Evolutionary conservation across 2,888 invertebrate species (phyloP), one percentile per base, ranked within the genome.

Genomic region (Torymus texanus): DNA sequence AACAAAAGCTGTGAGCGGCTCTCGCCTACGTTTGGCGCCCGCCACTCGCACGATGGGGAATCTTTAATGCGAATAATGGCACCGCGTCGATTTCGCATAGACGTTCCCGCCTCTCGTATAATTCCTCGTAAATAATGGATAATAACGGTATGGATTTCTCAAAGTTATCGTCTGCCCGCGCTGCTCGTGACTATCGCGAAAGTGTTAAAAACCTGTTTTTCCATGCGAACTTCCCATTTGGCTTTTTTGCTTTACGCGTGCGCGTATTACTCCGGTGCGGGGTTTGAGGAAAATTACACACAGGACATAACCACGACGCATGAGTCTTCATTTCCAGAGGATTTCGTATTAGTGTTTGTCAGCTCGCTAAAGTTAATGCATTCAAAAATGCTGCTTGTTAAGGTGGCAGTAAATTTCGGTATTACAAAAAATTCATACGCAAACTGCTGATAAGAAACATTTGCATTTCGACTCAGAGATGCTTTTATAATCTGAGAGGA

Each of bases 11-110:
- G 41, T 8, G 41, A 41, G 50, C 51, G 55, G 13, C 56, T 29
- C 79, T 81, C 83, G 84, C 82, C 82, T 83, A 83, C 83, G 82
- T 82, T 72, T 67, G 62, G 73, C 79, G 55, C 29, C 59, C 72
- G 12, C 29, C 16, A 50, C 61, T 58, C 77, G 41, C 8, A 51
- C 72, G 81, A 70, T 78, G 65, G 75, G 66, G 68, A 81, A 79
- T 78, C 72, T 81, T 81, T 77, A 75, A 79, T 78, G 77, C 71
- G 77, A 75, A 77, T 80, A 80, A 78, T 80, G 62, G 67, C 78
- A 51, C 11, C 65, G 63, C 29, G 29, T 62, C 51, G 67, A 74
- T 56, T 56, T n/a, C 66, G 61, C 68, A 21, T 41, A 24, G 29
- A 11, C 41, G 13, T 18, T 68, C 41, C 58, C n/a, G 51, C 58